A percentile compares a stretch with the other conserved stretches of the same genome.
Evolutionary conservation across 2,797 vertebrate species (phyloP).

Genomic region (Melanotaenia nigrans): DNA sequence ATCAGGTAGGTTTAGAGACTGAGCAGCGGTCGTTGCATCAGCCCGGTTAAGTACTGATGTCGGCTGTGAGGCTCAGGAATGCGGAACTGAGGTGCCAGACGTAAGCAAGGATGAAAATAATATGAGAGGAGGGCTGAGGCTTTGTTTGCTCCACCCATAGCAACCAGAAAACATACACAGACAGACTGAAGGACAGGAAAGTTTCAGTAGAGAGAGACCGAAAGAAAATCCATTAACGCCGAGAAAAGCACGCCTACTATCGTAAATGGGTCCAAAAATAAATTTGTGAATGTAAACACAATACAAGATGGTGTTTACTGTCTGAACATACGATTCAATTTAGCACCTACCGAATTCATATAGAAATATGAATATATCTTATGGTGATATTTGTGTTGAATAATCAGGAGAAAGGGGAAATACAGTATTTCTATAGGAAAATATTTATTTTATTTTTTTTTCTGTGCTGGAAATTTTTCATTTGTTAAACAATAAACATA

Average conservation of each 20-base stretch:
- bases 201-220: conserved; percentile 40
- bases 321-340: background rate
- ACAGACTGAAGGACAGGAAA: conserved; percentile 56
- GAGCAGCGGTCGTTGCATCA: conserved; percentile 89
- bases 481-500: too few relatives aligned
- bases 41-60: conserved; percentile 89
- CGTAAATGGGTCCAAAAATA: conserved; percentile 31
- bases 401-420: too few relatives aligned
- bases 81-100: conserved; percentile 91
- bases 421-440: too few relatives aligned
- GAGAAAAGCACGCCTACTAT: conserved; percentile 25
- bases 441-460: too few relatives aligned
- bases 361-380: too few relatives aligned
- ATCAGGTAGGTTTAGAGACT: conserved; percentile 65
- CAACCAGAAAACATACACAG: conserved; percentile 74
- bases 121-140: conserved; percentile 55
- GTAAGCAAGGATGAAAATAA: conserved; percentile 85
- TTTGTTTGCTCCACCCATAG: conserved; percentile 74
- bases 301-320: conserved; percentile 2
- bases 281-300: conserved; percentile 37
- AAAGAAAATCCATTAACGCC: background rate
- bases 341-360: too few relatives aligned
- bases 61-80: conserved; percentile 88
- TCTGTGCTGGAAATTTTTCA: too few relatives aligned
- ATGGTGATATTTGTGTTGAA: too few relatives aligned